A percentile compares a stretch with the other conserved stretches of the same genome.
phyloP scores from a whole-genome alignment of 2,888 invertebrate species.

The Epinotia nisella region DNA sequence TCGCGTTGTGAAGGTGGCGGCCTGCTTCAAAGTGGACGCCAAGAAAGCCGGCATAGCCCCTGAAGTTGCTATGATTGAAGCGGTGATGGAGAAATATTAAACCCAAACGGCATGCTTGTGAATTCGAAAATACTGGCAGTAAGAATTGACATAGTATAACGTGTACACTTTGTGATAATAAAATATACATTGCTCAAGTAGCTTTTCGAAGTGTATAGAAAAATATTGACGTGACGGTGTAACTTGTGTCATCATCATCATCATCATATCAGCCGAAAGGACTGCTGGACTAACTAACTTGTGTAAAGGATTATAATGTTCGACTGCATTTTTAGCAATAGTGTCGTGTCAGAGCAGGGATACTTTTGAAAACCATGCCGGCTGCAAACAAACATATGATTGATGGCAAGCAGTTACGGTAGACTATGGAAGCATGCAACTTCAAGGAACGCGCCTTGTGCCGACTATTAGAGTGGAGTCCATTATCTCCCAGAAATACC shows the following conservation, averaged over 20 bases:
- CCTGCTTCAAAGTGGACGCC: conserved; percentile 73
- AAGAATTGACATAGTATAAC: neutral
- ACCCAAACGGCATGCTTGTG: neutral
- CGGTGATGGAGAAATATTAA: conserved; percentile 73
- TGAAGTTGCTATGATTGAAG: conserved; percentile 77
- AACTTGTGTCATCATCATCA: no score
- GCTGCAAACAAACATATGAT: no score
- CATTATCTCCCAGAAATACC: no score
- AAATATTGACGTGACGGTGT: neutral
- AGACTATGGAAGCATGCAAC: no score
- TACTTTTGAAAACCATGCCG: no score
- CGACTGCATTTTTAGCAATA: no score
- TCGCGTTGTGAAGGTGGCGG: conserved; percentile 74
- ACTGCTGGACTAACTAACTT: no score
- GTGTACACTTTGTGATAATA: neutral
- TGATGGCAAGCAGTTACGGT: no score
- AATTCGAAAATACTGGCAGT: conserved; percentile 8
- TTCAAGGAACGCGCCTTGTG: no score
- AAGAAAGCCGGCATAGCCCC: conserved; percentile 74
- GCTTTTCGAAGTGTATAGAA: neutral
- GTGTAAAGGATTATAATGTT: neutral
- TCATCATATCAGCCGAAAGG: no score
- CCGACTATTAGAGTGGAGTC: no score
- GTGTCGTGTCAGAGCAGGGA: no score
- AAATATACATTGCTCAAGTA: neutral